phyloP scores from a whole-genome alignment of 2,797 vertebrate genomes.

The Lepilemur septentrionalis region DNA sequence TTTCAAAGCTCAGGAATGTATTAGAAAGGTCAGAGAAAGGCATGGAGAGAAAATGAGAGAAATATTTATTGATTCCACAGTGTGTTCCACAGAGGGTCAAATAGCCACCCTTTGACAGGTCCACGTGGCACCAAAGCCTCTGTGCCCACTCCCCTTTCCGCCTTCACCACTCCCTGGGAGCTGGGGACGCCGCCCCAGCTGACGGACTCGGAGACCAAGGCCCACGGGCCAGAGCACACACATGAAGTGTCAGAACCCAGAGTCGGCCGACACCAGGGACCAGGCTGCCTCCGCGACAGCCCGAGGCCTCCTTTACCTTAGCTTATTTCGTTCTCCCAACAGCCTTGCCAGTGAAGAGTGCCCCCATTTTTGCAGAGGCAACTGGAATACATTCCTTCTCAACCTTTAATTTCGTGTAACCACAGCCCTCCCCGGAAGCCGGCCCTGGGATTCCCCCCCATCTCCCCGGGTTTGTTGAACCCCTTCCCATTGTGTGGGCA shows the following conservation, averaged over 20 bases:
- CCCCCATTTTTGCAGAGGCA: background rate
- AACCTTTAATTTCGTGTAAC: background rate
- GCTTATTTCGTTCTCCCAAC: background rate
- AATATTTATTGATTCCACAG: background rate
- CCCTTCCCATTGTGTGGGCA: too few species aligned
- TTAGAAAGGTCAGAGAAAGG: background rate
- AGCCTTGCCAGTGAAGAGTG: too few species aligned
- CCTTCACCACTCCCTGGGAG: accelerated
- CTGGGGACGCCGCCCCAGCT: accelerated
- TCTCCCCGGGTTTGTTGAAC: background rate
- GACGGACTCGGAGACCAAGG: background rate
- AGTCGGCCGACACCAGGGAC: accelerated
- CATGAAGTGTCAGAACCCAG: accelerated
- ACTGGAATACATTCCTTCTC: background rate
- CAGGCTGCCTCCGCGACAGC: background rate
- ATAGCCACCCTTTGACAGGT: background rate
- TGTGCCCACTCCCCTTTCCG: accelerated
- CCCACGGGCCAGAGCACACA: too few species aligned
- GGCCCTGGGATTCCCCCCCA: background rate
- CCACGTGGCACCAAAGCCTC: accelerated
- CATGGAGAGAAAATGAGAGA: background rate
- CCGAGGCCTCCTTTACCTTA: background rate
- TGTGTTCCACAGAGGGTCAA: background rate
- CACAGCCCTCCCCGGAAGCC: accelerated
- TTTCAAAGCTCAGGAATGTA: background rate